Evolutionary conservation across 2,888 invertebrate species (phyloP), one percentile per base, ranked within the genome.

Genomic region (Ormyrus rosae): DNA sequence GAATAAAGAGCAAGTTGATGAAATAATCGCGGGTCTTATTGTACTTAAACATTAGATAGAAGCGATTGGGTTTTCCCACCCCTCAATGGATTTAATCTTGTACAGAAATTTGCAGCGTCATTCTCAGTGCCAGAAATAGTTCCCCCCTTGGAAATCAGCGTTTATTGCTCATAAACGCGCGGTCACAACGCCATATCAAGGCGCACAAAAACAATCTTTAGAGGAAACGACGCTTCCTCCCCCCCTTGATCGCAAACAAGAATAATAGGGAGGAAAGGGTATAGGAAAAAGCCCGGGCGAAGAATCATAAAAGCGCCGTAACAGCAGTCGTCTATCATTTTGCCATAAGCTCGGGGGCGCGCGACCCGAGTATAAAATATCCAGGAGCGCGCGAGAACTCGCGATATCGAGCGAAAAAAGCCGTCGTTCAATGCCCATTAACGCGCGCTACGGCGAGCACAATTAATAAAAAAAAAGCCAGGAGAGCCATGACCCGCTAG

Each of bases 351-450:
- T 34, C 34, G 13, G 13, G 56, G 9, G 34, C 51, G 53, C 60
- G 53, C 68, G 72, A 51, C 50, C 58, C 45, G 55, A 46, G 55
- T 9, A 13, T 7, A 53, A 55, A 48, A 78, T 79, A 79, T 73
- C 63, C 56, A 63, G 13, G 64, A 48, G 34, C 34, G 34, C 34
- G 34, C 34, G 34, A 34, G 34, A 34, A 34, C 34, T 34, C 34
- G 34, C 34, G 34, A 34, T 34, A 34, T 34, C 34, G 78, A 50
- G 34, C 19, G 68, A 73, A 67, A 77, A 73, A 75, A 71, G 48
- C 53, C 51, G 61, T 78, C 78, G 78, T 81, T 81, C 81, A 75
- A 67, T 78, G 72, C 74, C 74, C 81, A 67, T 81, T 81, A 81
- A 78, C 51, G 69, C 51, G 19, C 7, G 19, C 46, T 34, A 11